Base-by-base conservation (phyloP, 2,113 vertebrate species). In the Dipodomys ordii region DNA sequence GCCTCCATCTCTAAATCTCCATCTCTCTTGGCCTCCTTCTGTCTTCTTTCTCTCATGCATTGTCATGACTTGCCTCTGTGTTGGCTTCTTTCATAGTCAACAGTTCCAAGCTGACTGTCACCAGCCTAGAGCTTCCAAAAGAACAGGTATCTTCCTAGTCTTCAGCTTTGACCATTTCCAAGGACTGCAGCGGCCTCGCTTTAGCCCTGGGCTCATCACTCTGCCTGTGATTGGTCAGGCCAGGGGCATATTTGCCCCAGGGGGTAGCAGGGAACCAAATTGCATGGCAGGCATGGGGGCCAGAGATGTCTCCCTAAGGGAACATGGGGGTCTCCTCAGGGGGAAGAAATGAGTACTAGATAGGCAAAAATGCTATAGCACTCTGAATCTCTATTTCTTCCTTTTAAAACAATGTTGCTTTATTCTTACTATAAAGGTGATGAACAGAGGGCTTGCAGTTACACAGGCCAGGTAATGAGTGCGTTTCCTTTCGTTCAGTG, bases 51-150 rank as follows among this genome's bases (percentile, higher is more conserved):
- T 3, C 35, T 49, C 68, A 32, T n/a, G 2, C 12, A 19, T 76
- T 57, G n/a, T 76, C 64, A 4, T 35, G 64, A 19, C 73, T 69
- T 44, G 25, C n/a, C 68, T 89, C 35, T 79, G 20, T 64, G 49
- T 67, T 77, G 64, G 65, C 64, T 92, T 83, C 46, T n/a, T 82
- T 89, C 83, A 89, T 28, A 77, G 53, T 72, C n/a, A 35, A 65
- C 22, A 25, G 23, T 60, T 93, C 62, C 82, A 79, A 57, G 60
- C 64, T 39, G 79, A 84, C 20, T 78, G 77, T 79, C 27, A 74
- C 30, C 62, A 94, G 57, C 69, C 85, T 69, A 60, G 39, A 35
- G 46, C n/a, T 39, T 53, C 89, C 0, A 18, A 72, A 67, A 60
- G 74, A 92, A 62, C 13, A 86, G 6, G 2, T 10, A 13, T 60